Percentiles rank a stretch among this genome's conserved stretches.
phyloP scores from a whole-genome alignment of 2,888 invertebrate genomes.

The Leucozona laternaria region DNA sequence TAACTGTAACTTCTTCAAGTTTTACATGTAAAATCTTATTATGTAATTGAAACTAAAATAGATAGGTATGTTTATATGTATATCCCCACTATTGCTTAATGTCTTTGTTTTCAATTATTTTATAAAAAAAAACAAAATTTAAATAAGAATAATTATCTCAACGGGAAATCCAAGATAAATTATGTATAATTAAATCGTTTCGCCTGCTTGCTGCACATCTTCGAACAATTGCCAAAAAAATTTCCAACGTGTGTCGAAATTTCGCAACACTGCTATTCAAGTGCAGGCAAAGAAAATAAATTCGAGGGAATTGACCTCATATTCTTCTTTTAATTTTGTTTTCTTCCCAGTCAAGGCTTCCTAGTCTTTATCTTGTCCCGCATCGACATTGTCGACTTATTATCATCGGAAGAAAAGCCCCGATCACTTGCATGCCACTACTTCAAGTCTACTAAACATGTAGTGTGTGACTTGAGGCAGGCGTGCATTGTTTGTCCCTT shows the following conservation, averaged over 20 bases:
- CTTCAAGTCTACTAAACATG: slow-evolving; percentile 10
- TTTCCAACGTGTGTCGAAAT: background rate
- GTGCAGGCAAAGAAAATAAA: background rate
- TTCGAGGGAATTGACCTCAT: slow-evolving; percentile 57
- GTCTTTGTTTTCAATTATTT: background rate
- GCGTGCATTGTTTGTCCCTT: slow-evolving; percentile 67
- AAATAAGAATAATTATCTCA: background rate
- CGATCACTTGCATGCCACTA: slow-evolving; percentile 35
- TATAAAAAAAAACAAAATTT: background rate
- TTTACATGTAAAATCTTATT: background rate
- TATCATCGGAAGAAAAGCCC: slow-evolving; percentile 40
- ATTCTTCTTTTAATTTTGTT: slow-evolving; percentile 1
- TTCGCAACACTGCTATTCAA: background rate
- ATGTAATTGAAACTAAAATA: background rate
- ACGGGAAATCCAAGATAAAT: background rate
- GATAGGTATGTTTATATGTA: too few relatives aligned
- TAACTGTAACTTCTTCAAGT: background rate
- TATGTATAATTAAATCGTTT: background rate
- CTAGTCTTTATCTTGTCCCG: background rate
- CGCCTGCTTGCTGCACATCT: background rate
- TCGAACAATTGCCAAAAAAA: background rate
- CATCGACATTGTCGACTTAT: slow-evolving; percentile 39
- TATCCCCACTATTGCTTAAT: too few relatives aligned
- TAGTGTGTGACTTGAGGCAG: slow-evolving; percentile 56
- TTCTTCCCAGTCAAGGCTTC: background rate